A percentile compares a stretch with the other conserved stretches of the same genome.
phyloP scores from a whole-genome alignment of 2,113 vertebrate species.

The Onychostoma macrolepis region DNA sequence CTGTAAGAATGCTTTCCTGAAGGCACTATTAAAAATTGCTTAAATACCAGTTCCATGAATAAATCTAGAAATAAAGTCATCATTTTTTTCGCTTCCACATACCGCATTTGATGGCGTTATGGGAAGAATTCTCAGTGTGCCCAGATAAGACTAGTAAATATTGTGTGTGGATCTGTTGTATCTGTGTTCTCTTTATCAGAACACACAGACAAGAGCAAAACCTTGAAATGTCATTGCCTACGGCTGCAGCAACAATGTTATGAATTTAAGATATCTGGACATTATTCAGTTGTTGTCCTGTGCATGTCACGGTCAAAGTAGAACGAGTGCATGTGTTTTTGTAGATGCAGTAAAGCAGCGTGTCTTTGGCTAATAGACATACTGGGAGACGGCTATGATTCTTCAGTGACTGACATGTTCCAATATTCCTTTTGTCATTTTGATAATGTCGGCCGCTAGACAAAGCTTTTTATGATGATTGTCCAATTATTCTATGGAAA shows the following conservation, averaged over 20 bases:
- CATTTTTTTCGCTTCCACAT: neutral
- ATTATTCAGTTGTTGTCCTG: slow-evolving; percentile 5
- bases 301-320: slow-evolving; percentile 10
- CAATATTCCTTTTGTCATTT: slow-evolving; percentile 28
- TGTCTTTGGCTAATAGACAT: slow-evolving; percentile 17
- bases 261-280: slow-evolving; percentile 37
- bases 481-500: slow-evolving; percentile 24
- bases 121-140: neutral
- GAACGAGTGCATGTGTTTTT: neutral
- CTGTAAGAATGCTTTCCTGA: neutral
- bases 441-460: neutral
- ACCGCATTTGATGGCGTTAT: neutral
- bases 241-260: slow-evolving; percentile 27
- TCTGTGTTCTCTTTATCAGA: slow-evolving; percentile 43
- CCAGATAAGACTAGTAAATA: slow-evolving; percentile 27
- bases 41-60: neutral
- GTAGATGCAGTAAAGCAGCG: neutral
- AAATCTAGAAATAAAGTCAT: neutral
- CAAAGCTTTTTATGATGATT: neutral
- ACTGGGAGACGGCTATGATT: neutral
- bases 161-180: slow-evolving; percentile 20
- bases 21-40: neutral
- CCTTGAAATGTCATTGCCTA: slow-evolving; percentile 40
- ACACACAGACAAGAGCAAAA: slow-evolving; percentile 36
- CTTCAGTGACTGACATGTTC: slow-evolving; percentile 20